A percentile compares a stretch with the other conserved stretches of the same genome.
Conservation (phyloP, 2,888 invertebrate species). For the Ernsta delagoae region DNA sequence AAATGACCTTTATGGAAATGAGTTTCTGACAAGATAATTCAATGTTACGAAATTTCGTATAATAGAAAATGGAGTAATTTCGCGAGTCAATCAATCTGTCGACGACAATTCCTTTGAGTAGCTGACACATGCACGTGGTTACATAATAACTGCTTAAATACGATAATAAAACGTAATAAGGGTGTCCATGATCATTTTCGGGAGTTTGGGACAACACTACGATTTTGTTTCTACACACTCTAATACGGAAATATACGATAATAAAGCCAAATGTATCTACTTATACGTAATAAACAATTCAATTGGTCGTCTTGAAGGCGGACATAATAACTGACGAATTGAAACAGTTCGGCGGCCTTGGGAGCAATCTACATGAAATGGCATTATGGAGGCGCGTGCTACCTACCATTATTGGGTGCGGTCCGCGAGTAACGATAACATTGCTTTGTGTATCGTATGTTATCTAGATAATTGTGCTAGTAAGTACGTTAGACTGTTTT, state of each 20-base stretch:
- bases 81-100: too few species aligned
- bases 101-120: too few species aligned
- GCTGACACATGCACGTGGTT: too few species aligned
- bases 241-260: not conserved
- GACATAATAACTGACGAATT: slow-evolving; percentile 46
- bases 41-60: too few species aligned
- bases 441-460: slow-evolving; percentile 7
- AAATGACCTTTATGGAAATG: too few species aligned
- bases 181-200: not conserved
- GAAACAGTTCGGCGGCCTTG: slow-evolving; percentile 63
- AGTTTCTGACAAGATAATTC: too few species aligned
- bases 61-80: too few species aligned
- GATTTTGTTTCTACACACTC: not conserved
- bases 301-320: slow-evolving; percentile 34
- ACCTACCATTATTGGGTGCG: slow-evolving; percentile 44
- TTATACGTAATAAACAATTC: slow-evolving; percentile 19
- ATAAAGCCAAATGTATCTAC: slow-evolving; percentile 3
- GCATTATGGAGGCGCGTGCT: slow-evolving; percentile 44
- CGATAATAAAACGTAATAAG: not conserved
- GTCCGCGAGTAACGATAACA: slow-evolving; percentile 39
- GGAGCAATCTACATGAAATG: slow-evolving; percentile 54
- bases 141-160: too few species aligned
- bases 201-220: not conserved
- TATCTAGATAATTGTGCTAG: slow-evolving; percentile 2
- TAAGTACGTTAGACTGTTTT: slow-evolving; percentile 1